phyloP scores from a whole-genome alignment of 2,113 vertebrate species.

The Coregonus clupeaformis region DNA sequence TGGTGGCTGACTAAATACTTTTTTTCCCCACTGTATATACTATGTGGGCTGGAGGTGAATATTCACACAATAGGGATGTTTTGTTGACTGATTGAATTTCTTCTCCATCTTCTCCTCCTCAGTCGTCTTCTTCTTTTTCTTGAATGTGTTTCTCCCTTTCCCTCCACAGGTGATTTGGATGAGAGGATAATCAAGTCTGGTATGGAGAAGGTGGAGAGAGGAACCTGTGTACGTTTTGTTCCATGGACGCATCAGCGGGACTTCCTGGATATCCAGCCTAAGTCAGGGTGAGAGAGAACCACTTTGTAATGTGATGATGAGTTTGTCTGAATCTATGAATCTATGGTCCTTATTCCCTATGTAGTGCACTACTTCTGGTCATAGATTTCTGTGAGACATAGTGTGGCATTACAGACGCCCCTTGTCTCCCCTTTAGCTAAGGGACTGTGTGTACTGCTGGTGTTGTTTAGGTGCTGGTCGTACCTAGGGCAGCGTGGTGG shows the following conservation, averaged over 20 bases:
- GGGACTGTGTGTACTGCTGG: background rate
- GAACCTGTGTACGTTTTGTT: constrained; percentile 83
- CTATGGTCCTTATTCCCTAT: no score
- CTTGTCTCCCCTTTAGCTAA: background rate
- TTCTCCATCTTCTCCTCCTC: constrained; percentile 4
- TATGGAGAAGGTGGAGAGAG: constrained; percentile 76
- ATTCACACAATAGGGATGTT: no score
- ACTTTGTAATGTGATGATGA: background rate
- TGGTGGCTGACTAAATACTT: no score
- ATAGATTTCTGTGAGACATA: no score
- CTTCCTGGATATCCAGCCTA: constrained; percentile 79
- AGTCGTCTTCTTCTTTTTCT: background rate
- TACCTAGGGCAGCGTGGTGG: constrained; percentile 75
- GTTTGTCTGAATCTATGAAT: background rate
- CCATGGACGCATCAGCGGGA: constrained; percentile 78
- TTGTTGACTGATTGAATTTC: background rate
- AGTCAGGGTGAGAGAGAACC: constrained; percentile 72
- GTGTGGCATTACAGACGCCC: no score
- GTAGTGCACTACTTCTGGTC: no score
- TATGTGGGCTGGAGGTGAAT: background rate
- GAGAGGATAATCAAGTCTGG: constrained; percentile 60
- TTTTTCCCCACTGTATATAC: no score
- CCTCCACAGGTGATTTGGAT: constrained; percentile 61
- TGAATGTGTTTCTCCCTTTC: background rate
- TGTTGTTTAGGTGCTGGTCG: constrained; percentile 72